phyloP scores from a whole-genome alignment of 2,113 vertebrate species.

The Chaetops frenatus region DNA sequence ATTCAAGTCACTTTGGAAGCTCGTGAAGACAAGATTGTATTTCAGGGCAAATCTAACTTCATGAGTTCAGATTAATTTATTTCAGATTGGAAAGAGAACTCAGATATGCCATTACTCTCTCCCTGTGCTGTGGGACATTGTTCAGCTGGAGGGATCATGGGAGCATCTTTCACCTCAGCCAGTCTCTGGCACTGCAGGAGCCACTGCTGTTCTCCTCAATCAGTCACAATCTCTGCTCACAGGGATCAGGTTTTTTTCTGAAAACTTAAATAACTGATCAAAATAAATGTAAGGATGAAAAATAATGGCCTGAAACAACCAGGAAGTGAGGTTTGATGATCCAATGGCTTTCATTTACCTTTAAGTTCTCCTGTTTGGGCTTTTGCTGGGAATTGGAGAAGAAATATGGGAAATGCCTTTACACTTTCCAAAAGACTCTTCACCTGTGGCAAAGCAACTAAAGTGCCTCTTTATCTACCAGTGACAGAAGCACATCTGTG shows the following conservation, averaged over 20 bases:
- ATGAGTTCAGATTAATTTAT: background rate
- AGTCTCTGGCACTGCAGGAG: background rate
- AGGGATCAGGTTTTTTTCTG: background rate
- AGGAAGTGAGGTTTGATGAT: background rate
- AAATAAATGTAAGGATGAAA: background rate
- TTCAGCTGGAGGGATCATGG: background rate
- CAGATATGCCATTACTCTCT: background rate
- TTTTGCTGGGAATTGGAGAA: background rate
- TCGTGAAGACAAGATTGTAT: background rate
- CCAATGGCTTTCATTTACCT: background rate
- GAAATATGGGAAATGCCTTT: background rate
- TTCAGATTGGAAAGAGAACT: background rate
- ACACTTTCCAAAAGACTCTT: background rate
- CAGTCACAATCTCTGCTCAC: background rate
- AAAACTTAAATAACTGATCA: background rate
- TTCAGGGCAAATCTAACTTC: background rate
- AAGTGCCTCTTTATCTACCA: conserved; percentile 14
- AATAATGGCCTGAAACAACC: background rate
- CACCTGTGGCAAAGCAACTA: background rate
- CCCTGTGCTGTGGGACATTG: background rate
- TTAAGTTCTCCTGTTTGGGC: background rate
- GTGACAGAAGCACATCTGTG: background rate
- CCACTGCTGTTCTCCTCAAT: background rate
- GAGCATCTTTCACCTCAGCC: background rate
- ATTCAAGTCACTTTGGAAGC: background rate